Evolutionary conservation across 2,797 vertebrate genomes (phyloP).

Genomic region (Micropoecilia bifurca): DNA sequence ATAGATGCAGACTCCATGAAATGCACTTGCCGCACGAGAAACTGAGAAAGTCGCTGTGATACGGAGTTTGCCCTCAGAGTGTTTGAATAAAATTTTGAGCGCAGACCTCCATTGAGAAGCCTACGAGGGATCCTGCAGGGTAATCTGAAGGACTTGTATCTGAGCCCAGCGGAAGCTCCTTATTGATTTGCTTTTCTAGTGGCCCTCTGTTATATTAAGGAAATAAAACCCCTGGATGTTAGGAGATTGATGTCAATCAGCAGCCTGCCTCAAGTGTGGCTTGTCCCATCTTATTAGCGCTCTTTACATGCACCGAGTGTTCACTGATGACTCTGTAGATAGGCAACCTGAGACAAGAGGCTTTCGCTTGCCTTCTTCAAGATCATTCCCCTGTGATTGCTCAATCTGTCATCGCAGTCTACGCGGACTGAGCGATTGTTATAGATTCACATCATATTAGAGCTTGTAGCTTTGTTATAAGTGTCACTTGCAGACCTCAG

Average conservation of each 20-base stretch:
- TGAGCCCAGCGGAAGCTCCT: constrained; percentile 65
- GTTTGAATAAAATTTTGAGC: constrained; percentile 46
- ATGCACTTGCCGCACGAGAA: constrained; percentile 8
- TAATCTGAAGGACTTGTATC: constrained; percentile 52
- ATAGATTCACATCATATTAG: constrained; percentile 41
- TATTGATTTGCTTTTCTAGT: constrained; percentile 80
- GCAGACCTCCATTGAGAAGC: constrained; percentile 38
- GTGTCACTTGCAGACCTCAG: constrained; percentile 15
- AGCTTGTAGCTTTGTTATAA: constrained; percentile 27
- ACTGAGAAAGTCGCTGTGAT: constrained; percentile 6
- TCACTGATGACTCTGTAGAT: constrained; percentile 81
- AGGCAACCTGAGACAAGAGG: constrained; percentile 71
- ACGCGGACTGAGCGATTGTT: constrained; percentile 36
- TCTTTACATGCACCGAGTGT: constrained; percentile 69
- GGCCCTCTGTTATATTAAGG: constrained; percentile 78
- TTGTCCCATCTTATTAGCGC: constrained; percentile 77
- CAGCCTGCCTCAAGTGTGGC: constrained; percentile 67
- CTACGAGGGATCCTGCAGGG: constrained; percentile 48
- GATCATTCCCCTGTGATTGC: constrained; percentile 71
- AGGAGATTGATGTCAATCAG: constrained; percentile 81
- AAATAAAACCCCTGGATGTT: constrained; percentile 78
- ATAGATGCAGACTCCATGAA: constrained; percentile 22
- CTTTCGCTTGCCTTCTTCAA: constrained; percentile 70
- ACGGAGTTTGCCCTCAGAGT: constrained; percentile 39
- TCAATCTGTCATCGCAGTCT: constrained; percentile 58